Base-by-base conservation (phyloP, 2,113 vertebrate species). In the Cinclus mexicanus region DNA sequence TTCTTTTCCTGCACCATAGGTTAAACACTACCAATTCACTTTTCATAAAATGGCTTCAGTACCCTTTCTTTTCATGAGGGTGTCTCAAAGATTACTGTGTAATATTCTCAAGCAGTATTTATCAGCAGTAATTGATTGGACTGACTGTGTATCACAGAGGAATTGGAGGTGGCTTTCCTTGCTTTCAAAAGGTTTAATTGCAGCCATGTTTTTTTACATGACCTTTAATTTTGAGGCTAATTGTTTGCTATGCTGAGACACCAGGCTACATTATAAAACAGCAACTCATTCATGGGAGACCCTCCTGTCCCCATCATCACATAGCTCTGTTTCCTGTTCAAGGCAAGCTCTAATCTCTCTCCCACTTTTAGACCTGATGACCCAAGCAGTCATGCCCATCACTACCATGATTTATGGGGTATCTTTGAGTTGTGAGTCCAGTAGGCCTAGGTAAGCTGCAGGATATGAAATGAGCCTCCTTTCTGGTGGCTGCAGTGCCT, bases 341-440 rank as follows among this genome's bases (percentile, higher is more conserved):
- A 75, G 31, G 5, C 21, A 29, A 28, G n/a, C 63, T 41, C 3
- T 44, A 39, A 39, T 13, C 44, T 75, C 28, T 55, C 39, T 76
- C 14, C 42, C 18, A 7, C 22, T 42, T 26, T 44, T 60, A 25
- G 39, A 75, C 4, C 14, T 10, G 24, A 14, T 29, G 15, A 85
- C 9, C 26, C 55, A 60, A 57, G 49, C 0, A 3, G 20, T 22
- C 25, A 2, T 28, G 31, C 8, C 53, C 15, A 6, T 8, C 3
- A 6, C 4, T 23, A 60, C 53, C 6, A 4, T 5, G 17, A 5
- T 72, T 80, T 76, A 67, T 69, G 50, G 28, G 49, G 0, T 14
- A 37, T 7, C 35, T 72, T 24, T n/a, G 33, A 37, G 57, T 8
- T 29, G 25, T 70, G 46, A 81, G 42, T 8, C 29, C 50, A 55